Evolutionary conservation across 2,797 vertebrate genomes (phyloP).

Genomic region (Anabacerthia variegaticeps): DNA sequence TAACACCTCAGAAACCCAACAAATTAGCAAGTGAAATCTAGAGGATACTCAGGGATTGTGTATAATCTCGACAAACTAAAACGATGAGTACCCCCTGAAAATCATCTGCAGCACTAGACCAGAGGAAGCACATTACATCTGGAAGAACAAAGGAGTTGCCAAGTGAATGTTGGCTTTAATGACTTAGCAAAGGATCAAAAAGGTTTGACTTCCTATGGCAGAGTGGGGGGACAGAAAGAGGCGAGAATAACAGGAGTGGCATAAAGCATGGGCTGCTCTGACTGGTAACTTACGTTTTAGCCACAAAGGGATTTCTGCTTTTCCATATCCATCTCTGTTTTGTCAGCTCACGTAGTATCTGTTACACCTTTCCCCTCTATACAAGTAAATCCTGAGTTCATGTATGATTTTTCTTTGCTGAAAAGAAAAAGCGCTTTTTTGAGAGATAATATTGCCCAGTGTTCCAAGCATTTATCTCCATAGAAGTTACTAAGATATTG

Average conservation of each 20-base stretch:
- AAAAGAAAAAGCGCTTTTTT: background rate
- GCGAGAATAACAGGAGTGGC: background rate
- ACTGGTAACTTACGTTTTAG: background rate
- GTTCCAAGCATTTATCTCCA: background rate
- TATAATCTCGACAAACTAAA: background rate
- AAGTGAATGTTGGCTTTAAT: background rate
- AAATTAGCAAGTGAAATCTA: background rate
- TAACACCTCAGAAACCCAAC: background rate
- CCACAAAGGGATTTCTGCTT: background rate
- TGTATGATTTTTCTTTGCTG: background rate
- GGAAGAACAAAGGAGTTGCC: background rate
- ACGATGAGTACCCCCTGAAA: background rate
- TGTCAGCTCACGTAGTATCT: background rate
- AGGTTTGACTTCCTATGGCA: rapidly evolving
- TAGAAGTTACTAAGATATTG: background rate
- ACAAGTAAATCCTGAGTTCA: background rate
- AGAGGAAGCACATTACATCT: background rate
- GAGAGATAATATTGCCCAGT: background rate
- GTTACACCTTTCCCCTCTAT: background rate
- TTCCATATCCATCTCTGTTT: background rate
- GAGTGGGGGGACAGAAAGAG: background rate
- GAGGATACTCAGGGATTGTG: background rate
- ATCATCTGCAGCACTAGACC: background rate
- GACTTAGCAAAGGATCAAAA: background rate
- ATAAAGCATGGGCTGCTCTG: background rate